Evolutionary conservation across 1,140 invertebrate species (phyloP).

Genomic region (Micrasema minimum): DNA sequence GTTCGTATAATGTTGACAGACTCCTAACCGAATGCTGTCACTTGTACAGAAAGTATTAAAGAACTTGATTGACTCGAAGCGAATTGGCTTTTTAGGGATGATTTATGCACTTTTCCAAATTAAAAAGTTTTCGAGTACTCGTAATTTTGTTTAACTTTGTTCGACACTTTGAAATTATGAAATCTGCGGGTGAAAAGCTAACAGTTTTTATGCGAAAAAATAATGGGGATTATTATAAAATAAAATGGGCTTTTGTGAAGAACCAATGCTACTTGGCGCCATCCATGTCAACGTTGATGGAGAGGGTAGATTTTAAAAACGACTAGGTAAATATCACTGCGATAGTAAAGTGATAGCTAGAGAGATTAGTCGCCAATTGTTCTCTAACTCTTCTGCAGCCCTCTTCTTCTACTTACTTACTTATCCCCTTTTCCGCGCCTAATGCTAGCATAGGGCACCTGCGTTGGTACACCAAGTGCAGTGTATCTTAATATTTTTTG

Average conservation of each 20-base stretch:
- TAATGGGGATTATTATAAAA: background rate
- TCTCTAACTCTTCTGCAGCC: no score
- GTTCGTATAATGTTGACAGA: slow-evolving; percentile 17
- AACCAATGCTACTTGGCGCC: background rate
- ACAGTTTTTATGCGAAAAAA: background rate
- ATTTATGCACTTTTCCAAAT: slow-evolving; percentile 11
- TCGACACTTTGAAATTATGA: background rate
- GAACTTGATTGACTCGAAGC: slow-evolving; percentile 18
- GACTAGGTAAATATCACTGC: no score
- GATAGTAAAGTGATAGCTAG: no score
- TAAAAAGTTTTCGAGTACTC: background rate
- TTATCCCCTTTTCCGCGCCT: no score
- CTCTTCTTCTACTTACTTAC: no score
- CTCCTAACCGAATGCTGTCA: slow-evolving; percentile 5
- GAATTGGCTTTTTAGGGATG: slow-evolving; percentile 17
- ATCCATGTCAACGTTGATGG: background rate
- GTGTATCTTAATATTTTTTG: no score
- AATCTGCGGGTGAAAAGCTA: background rate
- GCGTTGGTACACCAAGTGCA: no score
- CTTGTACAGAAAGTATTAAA: background rate
- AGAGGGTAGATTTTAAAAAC: no score
- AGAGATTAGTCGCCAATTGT: no score
- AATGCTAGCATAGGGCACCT: no score
- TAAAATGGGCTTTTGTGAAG: background rate
- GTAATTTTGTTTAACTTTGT: background rate